These are phyloP conservation scores for Eudorcas thomsonii DNA, from an alignment of 2,113 vertebrate genomes.

Conservation along the genomic window DNA sequence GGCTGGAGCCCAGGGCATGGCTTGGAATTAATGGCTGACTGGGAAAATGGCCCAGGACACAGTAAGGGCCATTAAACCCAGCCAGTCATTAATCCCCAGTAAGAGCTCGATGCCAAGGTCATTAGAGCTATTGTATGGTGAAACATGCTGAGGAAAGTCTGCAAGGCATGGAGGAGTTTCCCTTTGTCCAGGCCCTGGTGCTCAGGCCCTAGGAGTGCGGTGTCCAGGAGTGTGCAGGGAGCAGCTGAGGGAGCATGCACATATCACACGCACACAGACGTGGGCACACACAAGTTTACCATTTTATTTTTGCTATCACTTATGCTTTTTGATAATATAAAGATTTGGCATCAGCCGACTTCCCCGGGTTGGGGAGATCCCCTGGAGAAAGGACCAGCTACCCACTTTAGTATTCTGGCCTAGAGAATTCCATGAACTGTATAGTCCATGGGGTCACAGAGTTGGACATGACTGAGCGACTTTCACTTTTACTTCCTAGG, in stretches of 20 bases:
- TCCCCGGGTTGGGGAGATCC: background rate
- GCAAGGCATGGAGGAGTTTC: background rate
- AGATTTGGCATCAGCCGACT: background rate
- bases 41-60: slow-evolving; percentile 80
- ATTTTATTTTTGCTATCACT: background rate
- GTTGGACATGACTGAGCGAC: background rate
- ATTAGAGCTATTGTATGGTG: slow-evolving; percentile 73
- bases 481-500: background rate
- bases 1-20: slow-evolving; percentile 69
- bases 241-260: background rate
- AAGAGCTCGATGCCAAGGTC: slow-evolving; percentile 75
- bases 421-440: background rate
- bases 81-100: slow-evolving; percentile 80
- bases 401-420: background rate
- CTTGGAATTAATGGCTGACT: slow-evolving; percentile 79
- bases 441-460: background rate
- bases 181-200: background rate
- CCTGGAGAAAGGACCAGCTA: background rate
- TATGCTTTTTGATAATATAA: background rate
- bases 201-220: background rate
- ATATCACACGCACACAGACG: rapidly evolving
- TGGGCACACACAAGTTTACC: background rate
- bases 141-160: slow-evolving; percentile 57
- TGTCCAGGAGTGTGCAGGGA: rapidly evolving
- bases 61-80: slow-evolving; percentile 80